phyloP scores from a whole-genome alignment of 2,888 invertebrate genomes.

The Clistopyga incitator region DNA sequence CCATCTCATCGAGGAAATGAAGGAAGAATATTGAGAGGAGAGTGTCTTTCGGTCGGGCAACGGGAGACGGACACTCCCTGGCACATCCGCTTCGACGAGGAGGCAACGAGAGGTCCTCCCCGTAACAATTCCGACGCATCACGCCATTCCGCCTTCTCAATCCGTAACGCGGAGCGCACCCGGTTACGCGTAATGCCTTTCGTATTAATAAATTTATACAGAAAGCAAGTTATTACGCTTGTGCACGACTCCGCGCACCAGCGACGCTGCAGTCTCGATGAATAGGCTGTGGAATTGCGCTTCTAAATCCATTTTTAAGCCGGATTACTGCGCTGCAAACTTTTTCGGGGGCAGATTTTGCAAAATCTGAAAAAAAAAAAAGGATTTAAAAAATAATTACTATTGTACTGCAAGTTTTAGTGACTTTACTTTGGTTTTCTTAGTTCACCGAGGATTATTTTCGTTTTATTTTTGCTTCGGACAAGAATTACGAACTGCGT shows the following conservation, averaged over 20 bases:
- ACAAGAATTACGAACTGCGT: too few relatives aligned
- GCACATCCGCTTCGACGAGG: neutral
- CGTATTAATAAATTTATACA: slow-evolving; percentile 53
- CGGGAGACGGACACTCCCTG: slow-evolving; percentile 18
- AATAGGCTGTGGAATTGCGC: neutral
- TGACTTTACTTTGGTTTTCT: too few relatives aligned
- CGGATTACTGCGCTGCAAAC: too few relatives aligned
- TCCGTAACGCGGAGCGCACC: slow-evolving; percentile 54
- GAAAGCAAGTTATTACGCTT: slow-evolving; percentile 20
- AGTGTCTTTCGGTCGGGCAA: neutral
- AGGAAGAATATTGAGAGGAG: slow-evolving; percentile 21
- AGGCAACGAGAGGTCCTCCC: slow-evolving; percentile 14
- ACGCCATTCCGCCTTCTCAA: slow-evolving; percentile 58
- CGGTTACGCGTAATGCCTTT: slow-evolving; percentile 59
- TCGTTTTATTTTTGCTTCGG: too few relatives aligned
- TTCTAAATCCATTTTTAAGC: neutral
- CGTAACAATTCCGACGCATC: slow-evolving; percentile 29
- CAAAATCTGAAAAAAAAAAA: too few relatives aligned
- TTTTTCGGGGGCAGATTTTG: too few relatives aligned
- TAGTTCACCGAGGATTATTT: too few relatives aligned
- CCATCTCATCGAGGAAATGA: slow-evolving; percentile 53
- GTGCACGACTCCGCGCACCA: neutral
- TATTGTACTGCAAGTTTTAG: too few relatives aligned
- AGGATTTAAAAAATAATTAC: too few relatives aligned
- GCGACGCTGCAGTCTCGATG: neutral